These are phyloP conservation scores for Centropyge bicolor DNA, from an alignment of 2,797 vertebrate genomes.

Conservation along the genomic window DNA sequence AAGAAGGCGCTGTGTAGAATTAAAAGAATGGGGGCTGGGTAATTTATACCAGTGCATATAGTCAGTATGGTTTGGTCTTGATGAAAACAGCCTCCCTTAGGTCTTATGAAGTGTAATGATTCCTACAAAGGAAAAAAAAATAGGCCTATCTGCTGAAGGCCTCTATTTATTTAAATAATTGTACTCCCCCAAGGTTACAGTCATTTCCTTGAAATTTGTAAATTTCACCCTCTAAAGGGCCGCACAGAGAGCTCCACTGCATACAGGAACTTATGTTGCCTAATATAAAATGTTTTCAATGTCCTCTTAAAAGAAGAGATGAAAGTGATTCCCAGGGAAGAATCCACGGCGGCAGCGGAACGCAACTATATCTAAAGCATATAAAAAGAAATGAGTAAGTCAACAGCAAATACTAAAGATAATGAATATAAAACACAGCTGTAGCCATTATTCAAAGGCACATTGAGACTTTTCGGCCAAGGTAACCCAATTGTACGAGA, in stretches of 20 bases:
- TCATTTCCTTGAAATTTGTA: slow-evolving; percentile 8
- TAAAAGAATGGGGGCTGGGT: neutral
- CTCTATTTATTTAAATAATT: slow-evolving; percentile 17
- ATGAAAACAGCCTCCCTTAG: slow-evolving; percentile 10
- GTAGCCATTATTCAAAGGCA: neutral
- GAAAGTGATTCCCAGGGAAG: neutral
- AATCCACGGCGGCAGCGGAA: neutral
- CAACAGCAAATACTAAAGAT: neutral
- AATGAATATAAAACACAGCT: neutral
- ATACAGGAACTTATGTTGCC: slow-evolving; percentile 1
- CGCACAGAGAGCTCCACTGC: neutral
- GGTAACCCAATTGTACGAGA: neutral
- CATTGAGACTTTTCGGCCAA: neutral
- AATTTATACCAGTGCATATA: neutral
- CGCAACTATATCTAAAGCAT: neutral
- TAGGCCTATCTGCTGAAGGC: neutral
- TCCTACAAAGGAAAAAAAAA: neutral
- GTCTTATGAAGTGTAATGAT: slow-evolving; percentile 15
- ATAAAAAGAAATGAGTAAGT: neutral
- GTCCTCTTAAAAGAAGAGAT: slow-evolving; percentile 18
- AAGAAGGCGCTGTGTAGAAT: neutral
- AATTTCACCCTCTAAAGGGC: slow-evolving; percentile 4
- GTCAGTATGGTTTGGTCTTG: slow-evolving; percentile 4
- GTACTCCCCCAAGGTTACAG: slow-evolving; percentile 23
- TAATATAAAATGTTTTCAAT: slow-evolving; percentile 10